Percentiles rank a stretch among this genome's conserved stretches.
Conservation (phyloP, 1,140 invertebrate genomes). For the Drosophila takahashii region DNA sequence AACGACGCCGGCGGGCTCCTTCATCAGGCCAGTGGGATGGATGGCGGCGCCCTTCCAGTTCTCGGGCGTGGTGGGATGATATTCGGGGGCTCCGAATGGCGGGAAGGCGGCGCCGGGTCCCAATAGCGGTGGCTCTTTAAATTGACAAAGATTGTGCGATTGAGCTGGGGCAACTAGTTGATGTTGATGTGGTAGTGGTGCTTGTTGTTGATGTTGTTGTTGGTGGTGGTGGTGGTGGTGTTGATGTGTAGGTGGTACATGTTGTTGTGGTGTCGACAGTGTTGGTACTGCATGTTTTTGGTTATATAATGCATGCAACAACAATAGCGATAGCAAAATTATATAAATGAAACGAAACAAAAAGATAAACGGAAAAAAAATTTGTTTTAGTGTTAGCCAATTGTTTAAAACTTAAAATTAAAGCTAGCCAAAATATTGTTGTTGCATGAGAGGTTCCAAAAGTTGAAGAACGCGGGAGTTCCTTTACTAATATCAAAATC, state of each 20-base stretch:
- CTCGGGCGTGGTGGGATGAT: slow-evolving; percentile 83
- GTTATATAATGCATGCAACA: slow-evolving; percentile 68
- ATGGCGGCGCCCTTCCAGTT: slow-evolving; percentile 83
- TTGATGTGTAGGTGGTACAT: slow-evolving; percentile 44
- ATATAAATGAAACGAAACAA: slow-evolving; percentile 58
- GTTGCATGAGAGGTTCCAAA: slow-evolving; percentile 59
- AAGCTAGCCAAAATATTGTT: slow-evolving; percentile 59
- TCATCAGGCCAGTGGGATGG: slow-evolving; percentile 83
- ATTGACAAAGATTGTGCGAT: slow-evolving; percentile 84
- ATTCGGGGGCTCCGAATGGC: slow-evolving; percentile 82
- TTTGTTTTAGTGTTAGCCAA: slow-evolving; percentile 17
- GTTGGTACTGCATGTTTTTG: slow-evolving; percentile 57
- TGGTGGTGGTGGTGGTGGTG: slow-evolving; percentile 48
- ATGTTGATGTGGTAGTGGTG: slow-evolving; percentile 58
- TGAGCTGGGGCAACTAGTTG: slow-evolving; percentile 78
- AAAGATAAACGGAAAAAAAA: slow-evolving; percentile 42
- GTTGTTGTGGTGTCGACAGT: slow-evolving; percentile 58
- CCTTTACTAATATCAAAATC: slow-evolving; percentile 8
- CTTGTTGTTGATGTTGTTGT: slow-evolving; percentile 47
- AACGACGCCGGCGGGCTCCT: slow-evolving; percentile 80
- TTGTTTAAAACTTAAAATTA: slow-evolving; percentile 37
- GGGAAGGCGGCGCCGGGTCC: slow-evolving; percentile 83
- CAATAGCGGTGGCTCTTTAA: slow-evolving; percentile 85
- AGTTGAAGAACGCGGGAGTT: slow-evolving; percentile 14
- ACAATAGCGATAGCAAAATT: slow-evolving; percentile 54